Evolutionary conservation across 64 coral and sea anemone species (phyloP), one percentile per base, ranked within the genome.

Genomic region (Acropora yongei): DNA sequence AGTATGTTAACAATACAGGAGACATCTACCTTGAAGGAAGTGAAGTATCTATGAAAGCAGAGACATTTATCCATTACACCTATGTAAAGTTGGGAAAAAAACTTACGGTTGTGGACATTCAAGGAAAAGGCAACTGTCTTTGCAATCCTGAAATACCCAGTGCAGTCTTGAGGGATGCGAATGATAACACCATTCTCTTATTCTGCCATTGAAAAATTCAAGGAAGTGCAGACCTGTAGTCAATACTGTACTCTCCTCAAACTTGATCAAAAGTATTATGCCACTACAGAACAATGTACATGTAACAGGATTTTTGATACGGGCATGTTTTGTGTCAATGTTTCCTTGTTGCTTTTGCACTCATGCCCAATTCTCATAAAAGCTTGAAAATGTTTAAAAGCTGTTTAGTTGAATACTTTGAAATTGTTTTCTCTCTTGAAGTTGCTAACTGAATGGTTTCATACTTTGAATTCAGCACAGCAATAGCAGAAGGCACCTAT

Each of bases 1-100:
- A 93, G 76, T 44, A 93, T 87, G 47, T 93, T 72, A 93, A 87
- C 74, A 93, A 93, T 42, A 93, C 57, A 79, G 91, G 91, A 14
- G 66, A 93, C 30, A 76, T 87, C 61, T 93, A 63, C 69, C 65
- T 84, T 1, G 9, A 80, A 45, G 43, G 57, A 60, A 88, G 55
- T 49, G 84, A 81, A 49, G 57, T 93, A 80, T 87, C 49, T 74
- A 51, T 53, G 8, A 88, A 93, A 47, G 84, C 84, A 17, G 86
- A 89, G 75, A 79, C 86, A 30, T 93, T 93, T 77, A 76, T 18
- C 71, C 92, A 93, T 89, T 89, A 77, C 67, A 89, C 68, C 50
- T 84, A 89, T 74, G 80, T 72, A 49, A 93, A 48, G 77, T 93
- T 86, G 72, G 53, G 78, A 42, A 53, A 93, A 80, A 86, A 93